Evolutionary conservation across 2,797 vertebrate genomes (phyloP), one percentile per base, ranked within the genome.

Genomic region (Liasis olivaceus): DNA sequence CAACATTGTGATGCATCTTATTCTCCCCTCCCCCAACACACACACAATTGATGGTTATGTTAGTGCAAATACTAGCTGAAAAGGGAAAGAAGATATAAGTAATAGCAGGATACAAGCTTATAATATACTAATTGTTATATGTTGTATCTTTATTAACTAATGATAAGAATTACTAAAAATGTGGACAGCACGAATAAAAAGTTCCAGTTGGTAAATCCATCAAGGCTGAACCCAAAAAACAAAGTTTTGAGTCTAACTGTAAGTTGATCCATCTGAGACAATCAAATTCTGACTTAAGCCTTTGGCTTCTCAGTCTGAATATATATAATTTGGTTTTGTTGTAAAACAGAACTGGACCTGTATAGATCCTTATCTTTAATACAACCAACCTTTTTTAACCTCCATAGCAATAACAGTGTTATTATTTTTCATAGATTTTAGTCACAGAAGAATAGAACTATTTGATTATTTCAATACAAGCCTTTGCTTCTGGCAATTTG

Each of bases 321-420:
- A 47, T 62, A 22, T 7, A 63, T 12, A 12, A 17, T 81, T 93
- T 5, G 54, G 15, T 86, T 42, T 17, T 8, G 22, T 59, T 87
- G 56, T 69, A 87, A 24, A 64, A 60, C 11, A 85, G 22, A 59
- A 84, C 60, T 31, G 64, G 22, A 31, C 2, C 47, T 64, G 22
- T 64, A 85, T 9, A 66, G 51, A 89, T 92, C 64, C 62, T 86
- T 89, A 86, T 85, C 62, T 92, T 86, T 86, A 92, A 89, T 69
- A 47, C 15, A 92, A 47, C 47, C 12, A 17, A 28, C 22, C 1
- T 77, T 89, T 62, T 91, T 64, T 14, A 92, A 84, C n/a, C 8
- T 36, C 60, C 22, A 81, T 20, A 87, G 58, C 66, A 93, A 90
- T 93, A 77, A 42, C 15, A 63, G 58, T 59, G 15, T 42, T 64